Evolutionary conservation across 1,140 invertebrate genomes (phyloP).

Genomic region (Brachystomella parvula): DNA sequence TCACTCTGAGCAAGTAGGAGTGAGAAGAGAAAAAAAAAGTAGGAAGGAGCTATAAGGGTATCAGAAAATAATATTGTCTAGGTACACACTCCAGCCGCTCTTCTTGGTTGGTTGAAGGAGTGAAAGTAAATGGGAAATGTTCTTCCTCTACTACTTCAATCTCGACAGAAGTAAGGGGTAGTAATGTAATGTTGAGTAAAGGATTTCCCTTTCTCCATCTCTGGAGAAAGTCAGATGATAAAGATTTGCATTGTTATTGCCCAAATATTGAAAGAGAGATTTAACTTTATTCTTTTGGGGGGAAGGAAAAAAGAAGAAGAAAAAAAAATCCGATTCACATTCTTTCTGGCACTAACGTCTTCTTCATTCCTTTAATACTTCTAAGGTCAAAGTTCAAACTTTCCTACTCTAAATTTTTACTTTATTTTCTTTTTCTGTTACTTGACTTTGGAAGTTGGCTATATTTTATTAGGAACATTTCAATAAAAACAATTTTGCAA

Average conservation of each 20-base stretch:
- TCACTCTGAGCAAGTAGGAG: too few species aligned
- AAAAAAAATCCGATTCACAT: too few species aligned
- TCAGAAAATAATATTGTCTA: not conserved
- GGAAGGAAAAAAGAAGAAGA: too few species aligned
- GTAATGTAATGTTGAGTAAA: not conserved
- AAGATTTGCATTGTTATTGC: conserved; percentile 1
- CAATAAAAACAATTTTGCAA: too few species aligned
- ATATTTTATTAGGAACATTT: too few species aligned
- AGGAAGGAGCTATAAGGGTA: too few species aligned
- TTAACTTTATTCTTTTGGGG: not conserved
- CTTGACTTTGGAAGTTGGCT: too few species aligned
- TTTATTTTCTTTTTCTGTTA: too few species aligned
- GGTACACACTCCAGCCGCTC: not conserved
- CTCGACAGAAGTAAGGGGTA: not conserved
- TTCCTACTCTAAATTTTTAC: too few species aligned
- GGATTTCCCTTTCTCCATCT: not conserved
- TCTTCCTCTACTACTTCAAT: too few species aligned
- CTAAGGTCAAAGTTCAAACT: not conserved
- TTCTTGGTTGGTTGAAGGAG: too few species aligned
- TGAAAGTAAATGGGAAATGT: not conserved
- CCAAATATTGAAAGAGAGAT: conserved; percentile 1
- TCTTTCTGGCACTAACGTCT: too few species aligned
- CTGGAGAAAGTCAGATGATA: conserved; percentile 1
- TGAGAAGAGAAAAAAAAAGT: not conserved
- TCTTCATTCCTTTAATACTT: not conserved